Base-by-base conservation (phyloP, 1,140 invertebrate genomes). In the Agrypnia vestita region DNA sequence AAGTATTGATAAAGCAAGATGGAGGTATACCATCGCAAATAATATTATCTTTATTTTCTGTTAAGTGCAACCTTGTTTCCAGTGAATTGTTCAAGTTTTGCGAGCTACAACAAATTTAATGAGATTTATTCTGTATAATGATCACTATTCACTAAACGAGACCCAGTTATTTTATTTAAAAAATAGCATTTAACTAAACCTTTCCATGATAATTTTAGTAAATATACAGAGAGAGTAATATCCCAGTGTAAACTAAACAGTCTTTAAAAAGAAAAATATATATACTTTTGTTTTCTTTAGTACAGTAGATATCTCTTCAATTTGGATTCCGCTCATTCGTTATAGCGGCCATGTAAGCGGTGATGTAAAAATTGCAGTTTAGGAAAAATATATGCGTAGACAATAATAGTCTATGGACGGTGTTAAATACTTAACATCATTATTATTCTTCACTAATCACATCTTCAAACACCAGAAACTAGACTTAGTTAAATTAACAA, bases 1-100 rank as follows among this genome's bases (percentile, higher is more conserved):
- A 62, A 62, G 61, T 62, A 62, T 62, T 62, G 61, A 62, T 62
- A 53, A 15, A 13, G 44, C 64, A 19, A 17, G 44, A 69, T 69
- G n/a, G 47, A 69, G 64, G 44, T 35, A 69, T 69, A 69, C 64
- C 17, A 69, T 17, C 64, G 47, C 43, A 62, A n/a, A 62, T 43
- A 25, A 62, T 13, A 25, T 62, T 35, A n/a, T 62, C 21, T 59
- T 59, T 11, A 59, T 21, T 59, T 21, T 56, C 19, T 59, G 21
- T 17, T 59, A 15, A 17, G 15, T 35, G 25, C 25, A 59, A 59
- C 55, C 13, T 56, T 10, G 12, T 59, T 19, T 59, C 35, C 35
- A 25, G 61, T 19, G 61, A 62, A 62, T 25, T 43, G 25, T 62
- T 25, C 25, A 8, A 62, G 13, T 35, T 1, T 35, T 35, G 25